Evolutionary conservation across 2,113 vertebrate species (phyloP).

Genomic region (Nyctibius bracteatus): DNA sequence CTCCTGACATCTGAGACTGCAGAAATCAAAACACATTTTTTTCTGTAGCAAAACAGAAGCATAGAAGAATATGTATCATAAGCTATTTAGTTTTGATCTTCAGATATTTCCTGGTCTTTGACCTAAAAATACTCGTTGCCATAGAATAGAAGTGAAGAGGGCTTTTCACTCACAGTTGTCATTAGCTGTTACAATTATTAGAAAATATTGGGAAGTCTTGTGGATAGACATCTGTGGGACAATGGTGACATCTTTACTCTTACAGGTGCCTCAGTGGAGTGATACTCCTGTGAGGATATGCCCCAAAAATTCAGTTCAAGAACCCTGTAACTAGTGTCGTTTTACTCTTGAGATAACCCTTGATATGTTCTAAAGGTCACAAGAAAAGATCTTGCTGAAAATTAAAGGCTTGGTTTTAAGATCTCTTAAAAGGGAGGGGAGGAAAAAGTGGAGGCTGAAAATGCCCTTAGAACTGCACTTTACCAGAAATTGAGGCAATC

Average conservation of each 20-base stretch:
- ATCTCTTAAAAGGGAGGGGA: background rate
- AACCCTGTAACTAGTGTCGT: fast-evolving
- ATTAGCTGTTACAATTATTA: background rate
- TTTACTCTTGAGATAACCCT: background rate
- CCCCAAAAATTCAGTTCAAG: background rate
- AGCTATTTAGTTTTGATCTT: background rate
- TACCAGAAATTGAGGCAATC: constrained; percentile 3
- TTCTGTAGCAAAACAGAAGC: background rate
- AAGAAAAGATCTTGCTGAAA: background rate
- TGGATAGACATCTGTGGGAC: background rate
- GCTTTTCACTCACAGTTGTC: background rate
- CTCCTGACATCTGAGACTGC: background rate
- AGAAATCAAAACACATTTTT: background rate
- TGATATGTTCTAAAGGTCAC: background rate
- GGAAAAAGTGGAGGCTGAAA: background rate
- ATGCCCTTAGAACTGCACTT: background rate
- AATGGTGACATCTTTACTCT: no score
- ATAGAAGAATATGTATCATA: background rate
- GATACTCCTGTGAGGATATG: background rate
- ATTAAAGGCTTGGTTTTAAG: background rate
- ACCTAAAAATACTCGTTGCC: background rate
- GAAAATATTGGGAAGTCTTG: background rate
- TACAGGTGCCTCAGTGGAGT: background rate
- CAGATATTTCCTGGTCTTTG: background rate
- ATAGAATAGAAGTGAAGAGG: background rate